These are phyloP conservation scores for Numenius phaeopus DNA, from an alignment of 2,797 vertebrate genomes.

Conservation along the genomic window DNA sequence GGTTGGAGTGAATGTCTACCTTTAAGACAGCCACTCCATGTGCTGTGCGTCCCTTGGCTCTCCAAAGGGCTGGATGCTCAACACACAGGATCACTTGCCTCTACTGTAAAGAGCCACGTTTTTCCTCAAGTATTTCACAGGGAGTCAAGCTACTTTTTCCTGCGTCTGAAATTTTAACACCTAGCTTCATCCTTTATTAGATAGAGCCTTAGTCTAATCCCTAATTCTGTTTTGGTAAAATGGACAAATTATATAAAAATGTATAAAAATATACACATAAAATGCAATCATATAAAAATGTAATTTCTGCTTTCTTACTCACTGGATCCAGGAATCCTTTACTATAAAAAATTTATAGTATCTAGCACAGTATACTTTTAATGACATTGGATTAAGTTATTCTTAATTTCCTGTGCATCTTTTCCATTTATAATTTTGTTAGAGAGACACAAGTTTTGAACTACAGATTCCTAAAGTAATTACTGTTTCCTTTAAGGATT, in stretches of 20 bases:
- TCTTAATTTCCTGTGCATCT: background rate
- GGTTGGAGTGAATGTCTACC: background rate
- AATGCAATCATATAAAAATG: background rate
- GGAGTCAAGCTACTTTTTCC: background rate
- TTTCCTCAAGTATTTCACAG: background rate
- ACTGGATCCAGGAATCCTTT: background rate
- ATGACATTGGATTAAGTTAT: background rate
- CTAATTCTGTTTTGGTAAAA: background rate
- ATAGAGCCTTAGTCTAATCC: background rate
- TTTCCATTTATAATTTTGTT: background rate
- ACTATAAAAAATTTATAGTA: background rate
- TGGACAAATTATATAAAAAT: background rate
- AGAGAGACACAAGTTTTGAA: background rate
- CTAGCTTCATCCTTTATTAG: background rate
- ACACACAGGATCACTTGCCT: accelerated
- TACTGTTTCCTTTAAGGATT: background rate
- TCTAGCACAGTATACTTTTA: background rate
- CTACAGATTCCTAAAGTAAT: background rate
- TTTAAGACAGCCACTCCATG: background rate
- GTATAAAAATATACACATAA: background rate
- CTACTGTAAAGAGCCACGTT: background rate
- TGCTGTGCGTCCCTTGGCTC: background rate
- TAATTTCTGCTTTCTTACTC: background rate
- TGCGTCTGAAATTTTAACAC: background rate
- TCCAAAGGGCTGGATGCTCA: background rate